Evolutionary conservation across 92 coral and sea anemone genomes (phyloP), one percentile per base, ranked within the genome.

Genomic region (Heliopora coerulea): DNA sequence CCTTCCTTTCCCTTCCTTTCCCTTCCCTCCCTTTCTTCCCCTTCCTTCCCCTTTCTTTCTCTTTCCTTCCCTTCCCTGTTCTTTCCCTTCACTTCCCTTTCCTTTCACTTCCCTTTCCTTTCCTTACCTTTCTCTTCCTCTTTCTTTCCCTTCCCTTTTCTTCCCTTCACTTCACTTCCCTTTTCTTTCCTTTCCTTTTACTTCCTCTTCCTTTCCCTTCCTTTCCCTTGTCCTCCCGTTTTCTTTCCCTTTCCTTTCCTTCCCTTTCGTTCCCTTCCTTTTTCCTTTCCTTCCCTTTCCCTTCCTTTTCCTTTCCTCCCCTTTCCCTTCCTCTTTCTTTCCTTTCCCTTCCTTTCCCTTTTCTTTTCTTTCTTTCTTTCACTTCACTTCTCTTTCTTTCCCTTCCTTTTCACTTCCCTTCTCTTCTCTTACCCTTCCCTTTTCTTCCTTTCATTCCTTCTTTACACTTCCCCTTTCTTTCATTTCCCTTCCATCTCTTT

Each of bases 211-310:
- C 42, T 37, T 37, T 37, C 42, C 42, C 11, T 37, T 11, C 11
- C 42, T 37, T 4, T 11, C 11, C 11, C 11, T 37, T 37, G 42
- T 11, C 42, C 42, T 37, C 42, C 42, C 42, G 42, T 37, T 37
- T 65, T 1, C 23, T 23, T 65, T 65, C 1, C 17, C 29, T 35
- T n/a, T 23, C 19, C 56, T 26, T 65, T 25, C 48, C 26, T 34
- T 39, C 40, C 54, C 72, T 18, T 65, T 31, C 13, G 40, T 61
- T 6, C 42, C 67, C 15, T 61, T 61, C 42, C 67, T 31, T 28
- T 42, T 42, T 15, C 42, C 11, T 37, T 42, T 42, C 44, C 19
- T 31, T 19, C 20, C 20, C 34, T 42, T 42, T 7, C 21, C 23
- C 1, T 31, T 11, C 11, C 42, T 37, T 37, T 37, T 11, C 42